These are phyloP conservation scores for Rhinolophus ferrumequinum DNA, from an alignment of 2,113 vertebrate species.

Conservation along the genomic window DNA sequence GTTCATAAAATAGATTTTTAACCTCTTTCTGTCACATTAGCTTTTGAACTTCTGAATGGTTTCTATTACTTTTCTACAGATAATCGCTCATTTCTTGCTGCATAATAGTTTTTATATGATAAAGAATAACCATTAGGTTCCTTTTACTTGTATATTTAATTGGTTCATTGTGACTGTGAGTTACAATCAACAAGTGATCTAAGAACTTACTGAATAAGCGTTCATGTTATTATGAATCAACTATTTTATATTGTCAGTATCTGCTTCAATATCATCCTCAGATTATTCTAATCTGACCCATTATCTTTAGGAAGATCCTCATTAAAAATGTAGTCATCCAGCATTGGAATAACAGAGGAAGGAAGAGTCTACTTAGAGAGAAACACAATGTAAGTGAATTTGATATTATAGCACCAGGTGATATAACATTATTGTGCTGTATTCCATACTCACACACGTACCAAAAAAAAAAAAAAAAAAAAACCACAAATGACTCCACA, in stretches of 20 bases:
- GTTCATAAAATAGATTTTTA: background rate
- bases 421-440: conserved; percentile 51
- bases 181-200: conserved; percentile 36
- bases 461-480: background rate
- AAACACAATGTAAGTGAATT: conserved; percentile 65
- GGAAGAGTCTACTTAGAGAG: conserved; percentile 27
- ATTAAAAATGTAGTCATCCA: conserved; percentile 8
- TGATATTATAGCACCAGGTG: conserved; percentile 51
- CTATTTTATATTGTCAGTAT: background rate
- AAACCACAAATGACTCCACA: background rate
- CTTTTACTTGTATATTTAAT: conserved; percentile 14
- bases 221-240: conserved; percentile 21
- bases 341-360: background rate
- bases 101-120: background rate
- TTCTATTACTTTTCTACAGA: conserved; percentile 44
- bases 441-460: conserved; percentile 19
- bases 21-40: background rate
- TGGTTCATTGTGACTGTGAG: background rate
- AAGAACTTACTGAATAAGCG: conserved; percentile 17
- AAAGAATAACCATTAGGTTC: background rate
- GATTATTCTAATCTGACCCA: conserved; percentile 46
- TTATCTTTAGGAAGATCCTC: conserved; percentile 37
- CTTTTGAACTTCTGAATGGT: conserved; percentile 38
- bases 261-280: background rate
- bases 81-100: conserved; percentile 39